phyloP scores from a whole-genome alignment of 2,113 vertebrate species.

The Odontophorus gujanensis region DNA sequence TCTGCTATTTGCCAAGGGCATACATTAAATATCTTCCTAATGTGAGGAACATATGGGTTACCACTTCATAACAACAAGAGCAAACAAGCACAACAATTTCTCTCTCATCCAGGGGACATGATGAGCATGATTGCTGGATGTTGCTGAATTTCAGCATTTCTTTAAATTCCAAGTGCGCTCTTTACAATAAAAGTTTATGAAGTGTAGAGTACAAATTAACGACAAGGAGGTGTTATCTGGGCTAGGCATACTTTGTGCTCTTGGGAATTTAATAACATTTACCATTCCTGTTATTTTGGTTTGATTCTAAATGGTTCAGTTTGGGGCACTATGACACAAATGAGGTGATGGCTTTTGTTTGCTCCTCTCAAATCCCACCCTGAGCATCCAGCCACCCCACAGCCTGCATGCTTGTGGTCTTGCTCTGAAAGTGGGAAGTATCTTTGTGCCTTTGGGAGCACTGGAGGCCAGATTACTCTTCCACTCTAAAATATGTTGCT shows the following conservation, averaged over 20 bases:
- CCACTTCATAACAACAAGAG: neutral
- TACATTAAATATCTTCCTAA: slow-evolving; percentile 38
- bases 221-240: neutral
- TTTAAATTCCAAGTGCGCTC: neutral
- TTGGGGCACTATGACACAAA: neutral
- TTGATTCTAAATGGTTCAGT: neutral
- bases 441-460: neutral
- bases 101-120: neutral
- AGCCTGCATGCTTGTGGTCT: neutral
- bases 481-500: neutral
- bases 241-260: neutral
- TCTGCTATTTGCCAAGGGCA: slow-evolving; percentile 52
- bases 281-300: neutral
- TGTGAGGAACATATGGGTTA: slow-evolving; percentile 40
- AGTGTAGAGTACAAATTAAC: neutral
- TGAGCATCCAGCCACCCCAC: neutral
- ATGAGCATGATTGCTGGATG: neutral
- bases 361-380: neutral
- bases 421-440: neutral
- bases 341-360: neutral
- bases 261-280: neutral
- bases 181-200: neutral
- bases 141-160: neutral
- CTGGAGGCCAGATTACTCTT: neutral
- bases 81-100: neutral